phyloP scores from a whole-genome alignment of 1,140 invertebrate species.

The Oryzaephilus surinamensis region DNA sequence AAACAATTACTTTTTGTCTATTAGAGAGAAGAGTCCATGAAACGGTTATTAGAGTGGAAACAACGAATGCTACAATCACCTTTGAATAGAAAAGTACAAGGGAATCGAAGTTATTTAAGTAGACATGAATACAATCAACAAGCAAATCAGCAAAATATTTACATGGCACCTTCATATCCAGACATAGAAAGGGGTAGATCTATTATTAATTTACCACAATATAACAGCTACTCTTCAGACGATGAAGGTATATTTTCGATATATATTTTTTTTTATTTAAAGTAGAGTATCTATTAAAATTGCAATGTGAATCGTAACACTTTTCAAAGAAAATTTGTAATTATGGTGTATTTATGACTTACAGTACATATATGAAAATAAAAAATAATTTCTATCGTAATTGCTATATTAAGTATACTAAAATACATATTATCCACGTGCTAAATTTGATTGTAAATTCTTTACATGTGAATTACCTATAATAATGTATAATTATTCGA shows the following conservation, averaged over 20 bases:
- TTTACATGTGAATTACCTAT: neutral
- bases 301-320: no score
- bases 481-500: neutral
- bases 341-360: no score
- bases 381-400: no score
- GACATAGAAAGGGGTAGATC: slow-evolving; percentile 15
- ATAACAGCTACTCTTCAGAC: slow-evolving; percentile 76
- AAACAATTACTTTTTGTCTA: no score
- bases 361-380: no score
- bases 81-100: slow-evolving; percentile 59
- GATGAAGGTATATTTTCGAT: slow-evolving; percentile 59
- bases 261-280: neutral
- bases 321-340: neutral
- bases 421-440: no score
- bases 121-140: slow-evolving; percentile 31
- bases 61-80: slow-evolving; percentile 85
- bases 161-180: slow-evolving; percentile 16
- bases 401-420: no score
- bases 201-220: slow-evolving; percentile 36
- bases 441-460: neutral
- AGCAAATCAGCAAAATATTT: slow-evolving; percentile 20
- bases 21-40: slow-evolving; percentile 77
- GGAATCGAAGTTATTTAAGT: slow-evolving; percentile 27
- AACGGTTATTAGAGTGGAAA: slow-evolving; percentile 81
- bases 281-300: no score